phyloP scores from a whole-genome alignment of 2,113 vertebrate species.

The Spea multiplicata region DNA sequence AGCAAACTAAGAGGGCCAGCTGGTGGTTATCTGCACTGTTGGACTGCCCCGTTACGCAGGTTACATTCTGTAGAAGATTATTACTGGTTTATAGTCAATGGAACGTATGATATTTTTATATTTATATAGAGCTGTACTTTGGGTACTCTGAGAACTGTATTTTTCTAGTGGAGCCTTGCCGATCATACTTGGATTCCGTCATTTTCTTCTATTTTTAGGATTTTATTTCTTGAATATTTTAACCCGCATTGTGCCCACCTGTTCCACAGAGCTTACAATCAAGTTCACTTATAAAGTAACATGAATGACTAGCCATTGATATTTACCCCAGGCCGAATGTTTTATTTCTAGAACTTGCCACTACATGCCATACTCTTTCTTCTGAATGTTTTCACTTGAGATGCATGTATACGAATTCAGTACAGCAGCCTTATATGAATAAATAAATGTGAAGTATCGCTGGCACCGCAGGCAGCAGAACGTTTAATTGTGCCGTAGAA shows the following conservation, averaged over 20 bases:
- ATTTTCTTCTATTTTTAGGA: conserved; percentile 3
- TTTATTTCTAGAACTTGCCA: neutral
- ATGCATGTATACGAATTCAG: neutral
- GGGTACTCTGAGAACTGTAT: no score
- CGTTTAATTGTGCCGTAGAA: conserved; percentile 22
- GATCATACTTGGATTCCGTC: neutral
- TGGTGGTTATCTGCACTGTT: no score
- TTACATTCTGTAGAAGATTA: no score
- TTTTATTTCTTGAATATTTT: neutral
- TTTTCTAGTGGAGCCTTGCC: no score
- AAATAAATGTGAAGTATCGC: conserved; percentile 18
- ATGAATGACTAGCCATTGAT: neutral
- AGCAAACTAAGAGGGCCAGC: no score
- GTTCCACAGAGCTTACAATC: conserved; percentile 18
- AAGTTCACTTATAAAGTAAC: neutral
- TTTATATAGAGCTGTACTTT: no score
- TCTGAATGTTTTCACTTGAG: neutral
- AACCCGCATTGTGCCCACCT: neutral
- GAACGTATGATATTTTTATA: no score
- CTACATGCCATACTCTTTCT: neutral
- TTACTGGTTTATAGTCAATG: no score
- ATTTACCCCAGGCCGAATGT: neutral
- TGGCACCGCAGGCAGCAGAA: conserved; percentile 30
- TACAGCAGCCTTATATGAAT: conserved; percentile 16
- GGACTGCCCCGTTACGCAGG: no score